Conservation (phyloP, 35 echinoderm and acorn worm genomes). For the Antedon bifida region DNA sequence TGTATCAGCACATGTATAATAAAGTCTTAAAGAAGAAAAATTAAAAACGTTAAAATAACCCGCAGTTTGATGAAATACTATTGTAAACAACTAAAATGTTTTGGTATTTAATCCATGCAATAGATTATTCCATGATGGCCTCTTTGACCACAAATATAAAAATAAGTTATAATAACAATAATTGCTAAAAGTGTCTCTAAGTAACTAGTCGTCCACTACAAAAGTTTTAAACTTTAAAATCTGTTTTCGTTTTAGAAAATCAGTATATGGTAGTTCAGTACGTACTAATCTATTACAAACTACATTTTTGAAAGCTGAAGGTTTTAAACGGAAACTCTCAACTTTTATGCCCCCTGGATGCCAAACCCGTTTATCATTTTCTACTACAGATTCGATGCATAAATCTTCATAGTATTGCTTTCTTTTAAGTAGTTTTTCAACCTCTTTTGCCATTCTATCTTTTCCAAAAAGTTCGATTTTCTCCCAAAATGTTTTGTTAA, state of each 20-base stretch:
- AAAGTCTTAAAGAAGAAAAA: too few relatives aligned
- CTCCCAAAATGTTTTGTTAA: constrained; percentile 49
- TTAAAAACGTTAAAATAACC: too few relatives aligned
- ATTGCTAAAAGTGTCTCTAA: too few relatives aligned
- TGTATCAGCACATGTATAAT: too few relatives aligned
- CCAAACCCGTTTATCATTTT: neutral
- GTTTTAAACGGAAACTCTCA: constrained; percentile 9
- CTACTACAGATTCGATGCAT: neutral
- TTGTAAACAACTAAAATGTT: too few relatives aligned
- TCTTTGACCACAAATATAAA: too few relatives aligned
- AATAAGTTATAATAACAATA: too few relatives aligned
- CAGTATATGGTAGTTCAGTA: neutral
- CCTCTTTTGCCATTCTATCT: constrained; percentile 31
- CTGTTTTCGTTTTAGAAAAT: neutral
- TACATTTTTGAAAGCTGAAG: neutral
- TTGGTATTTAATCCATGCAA: too few relatives aligned
- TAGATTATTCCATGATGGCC: too few relatives aligned
- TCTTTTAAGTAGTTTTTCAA: constrained; percentile 9
- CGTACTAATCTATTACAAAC: neutral
- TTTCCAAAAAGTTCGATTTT: constrained; percentile 52
- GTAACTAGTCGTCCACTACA: too few relatives aligned
- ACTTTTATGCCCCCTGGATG: neutral
- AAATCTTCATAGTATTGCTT: neutral
- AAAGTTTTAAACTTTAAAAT: neutral
- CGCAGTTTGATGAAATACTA: too few relatives aligned